Conservation (phyloP, 2,888 invertebrate genomes). For the Lissocephala sabroskyi region DNA sequence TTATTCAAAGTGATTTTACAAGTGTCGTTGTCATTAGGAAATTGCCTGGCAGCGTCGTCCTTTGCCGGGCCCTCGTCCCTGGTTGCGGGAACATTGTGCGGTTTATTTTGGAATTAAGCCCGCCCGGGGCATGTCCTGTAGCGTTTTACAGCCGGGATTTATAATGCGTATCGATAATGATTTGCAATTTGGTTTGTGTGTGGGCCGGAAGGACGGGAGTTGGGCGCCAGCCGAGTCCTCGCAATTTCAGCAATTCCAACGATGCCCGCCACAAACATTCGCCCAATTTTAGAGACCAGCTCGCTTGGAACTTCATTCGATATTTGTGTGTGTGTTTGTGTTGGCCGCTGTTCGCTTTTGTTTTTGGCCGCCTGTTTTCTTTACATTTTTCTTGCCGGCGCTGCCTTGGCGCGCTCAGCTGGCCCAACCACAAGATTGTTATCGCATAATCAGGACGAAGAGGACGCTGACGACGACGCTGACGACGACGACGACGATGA, state of each 20-base stretch:
- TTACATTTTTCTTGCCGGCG: neutral
- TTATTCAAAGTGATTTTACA: constrained; percentile 59
- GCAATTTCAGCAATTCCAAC: no score
- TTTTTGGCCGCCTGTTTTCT: neutral
- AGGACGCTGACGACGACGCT: neutral
- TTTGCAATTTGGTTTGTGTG: constrained; percentile 59
- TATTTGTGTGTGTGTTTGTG: no score
- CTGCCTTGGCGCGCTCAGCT: neutral
- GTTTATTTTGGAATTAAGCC: no score
- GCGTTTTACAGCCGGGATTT: constrained; percentile 22
- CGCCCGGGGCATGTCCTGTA: no score
- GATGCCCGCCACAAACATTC: no score
- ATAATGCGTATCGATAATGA: constrained; percentile 61
- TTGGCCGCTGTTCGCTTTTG: constrained; percentile 1
- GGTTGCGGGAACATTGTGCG: no score
- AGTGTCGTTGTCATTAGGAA: constrained; percentile 58
- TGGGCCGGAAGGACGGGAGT: no score
- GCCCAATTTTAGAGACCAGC: no score
- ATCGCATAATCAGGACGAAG: constrained; percentile 44
- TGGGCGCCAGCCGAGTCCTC: no score
- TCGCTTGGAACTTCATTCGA: no score
- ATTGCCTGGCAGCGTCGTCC: constrained; percentile 37
- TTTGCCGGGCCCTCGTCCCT: no score
- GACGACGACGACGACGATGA: neutral
- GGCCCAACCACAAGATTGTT: constrained; percentile 38